Conservation (phyloP, 2,113 vertebrate genomes). For the Xiphorhynchus elegans region DNA sequence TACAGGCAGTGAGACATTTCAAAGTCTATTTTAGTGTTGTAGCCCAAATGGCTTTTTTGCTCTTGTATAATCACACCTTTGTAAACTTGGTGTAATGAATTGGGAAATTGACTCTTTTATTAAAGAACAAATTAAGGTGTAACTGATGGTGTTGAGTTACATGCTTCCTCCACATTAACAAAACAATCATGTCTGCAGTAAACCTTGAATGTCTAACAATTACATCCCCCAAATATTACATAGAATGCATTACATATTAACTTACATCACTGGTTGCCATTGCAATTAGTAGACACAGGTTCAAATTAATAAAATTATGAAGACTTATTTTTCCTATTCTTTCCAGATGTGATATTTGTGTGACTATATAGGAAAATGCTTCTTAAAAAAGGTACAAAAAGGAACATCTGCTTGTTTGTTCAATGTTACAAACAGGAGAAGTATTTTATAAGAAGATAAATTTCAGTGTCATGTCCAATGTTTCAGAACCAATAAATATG, state of each 20-base stretch:
- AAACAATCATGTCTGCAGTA: not conserved
- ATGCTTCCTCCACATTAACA: not conserved
- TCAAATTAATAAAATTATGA: not conserved
- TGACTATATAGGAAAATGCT: not conserved
- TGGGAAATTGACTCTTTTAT: not conserved
- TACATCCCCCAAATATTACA: not conserved
- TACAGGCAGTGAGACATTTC: not conserved
- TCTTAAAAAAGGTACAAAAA: not conserved
- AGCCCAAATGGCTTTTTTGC: not conserved
- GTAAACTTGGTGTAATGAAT: not conserved
- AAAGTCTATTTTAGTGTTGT: not conserved
- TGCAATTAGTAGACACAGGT: fast-evolving
- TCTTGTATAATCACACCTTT: not conserved
- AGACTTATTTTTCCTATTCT: not conserved
- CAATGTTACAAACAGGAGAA: not conserved
- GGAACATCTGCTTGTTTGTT: not conserved
- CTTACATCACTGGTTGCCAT: not conserved
- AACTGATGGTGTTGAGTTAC: not conserved
- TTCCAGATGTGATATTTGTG: not conserved
- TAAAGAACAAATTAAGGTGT: not conserved
- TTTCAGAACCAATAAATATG: not conserved
- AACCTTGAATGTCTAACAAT: not conserved
- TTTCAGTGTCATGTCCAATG: not conserved
- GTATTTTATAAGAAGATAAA: not conserved
- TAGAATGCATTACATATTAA: not conserved